Evolutionary conservation across 1,140 invertebrate species (phyloP), one percentile per base, ranked within the genome.

Genomic region (Epicauta chinensis): DNA sequence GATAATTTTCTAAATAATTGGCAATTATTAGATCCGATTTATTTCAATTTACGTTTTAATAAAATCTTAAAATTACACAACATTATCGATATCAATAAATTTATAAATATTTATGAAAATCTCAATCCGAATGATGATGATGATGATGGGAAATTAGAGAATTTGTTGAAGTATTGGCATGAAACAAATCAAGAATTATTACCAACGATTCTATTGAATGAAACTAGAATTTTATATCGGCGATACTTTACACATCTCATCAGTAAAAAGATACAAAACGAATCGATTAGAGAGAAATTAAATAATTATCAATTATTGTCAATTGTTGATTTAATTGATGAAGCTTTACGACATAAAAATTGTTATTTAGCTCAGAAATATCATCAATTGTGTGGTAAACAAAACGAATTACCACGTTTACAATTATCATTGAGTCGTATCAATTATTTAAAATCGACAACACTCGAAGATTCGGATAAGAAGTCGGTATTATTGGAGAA

Each of bases 1-100:
- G 66, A 67, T n/a, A 54, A 55, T 10, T 70, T 70, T 43, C 60
- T 76, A 32, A 61, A 68, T 2, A 62, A 73, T 16, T 81, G 77
- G 78, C 59, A 71, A n/a, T 61, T 61, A 11, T 29, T 74, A 2
- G 73, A 68, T 62, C 67, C 72, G 0, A 58, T 75, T 1, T 71
- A 69, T 6, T 55, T 60, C 0, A 70, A 73, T 34, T 32, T 71
- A 3, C 64, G 70, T 58, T 59, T 63, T 2, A 51, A 60, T 0
- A 71, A 73, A 43, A 13, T 79, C 0, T 48, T 70, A 3, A 72
- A 72, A 40, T 37, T 77, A 1, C 66, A 71, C 6, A 67, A 62
- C 7, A 59, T 74, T 14, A 61, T 66, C n/a, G 71, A 77, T 44
- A 65, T 76, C 1, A 36, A 72, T 11, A 50, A 60, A n/a, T 67